Evolutionary conservation across 2,888 invertebrate genomes (phyloP).

Genomic region (Drosophila sordidula): DNA sequence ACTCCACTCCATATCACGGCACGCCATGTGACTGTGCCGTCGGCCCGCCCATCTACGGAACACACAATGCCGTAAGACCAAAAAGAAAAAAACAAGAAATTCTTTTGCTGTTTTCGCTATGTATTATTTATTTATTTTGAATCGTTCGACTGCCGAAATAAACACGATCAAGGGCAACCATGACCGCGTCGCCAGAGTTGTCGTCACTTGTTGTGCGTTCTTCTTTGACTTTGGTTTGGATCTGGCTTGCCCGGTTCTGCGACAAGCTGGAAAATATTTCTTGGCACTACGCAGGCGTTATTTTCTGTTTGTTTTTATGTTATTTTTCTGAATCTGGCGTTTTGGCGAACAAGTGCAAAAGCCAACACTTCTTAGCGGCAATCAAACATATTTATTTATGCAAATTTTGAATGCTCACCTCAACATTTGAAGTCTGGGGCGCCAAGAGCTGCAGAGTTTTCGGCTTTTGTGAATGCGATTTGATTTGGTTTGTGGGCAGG

Average conservation of each 20-base stretch:
- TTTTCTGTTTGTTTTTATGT: neutral
- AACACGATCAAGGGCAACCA: constrained; percentile 75
- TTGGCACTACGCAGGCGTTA: constrained; percentile 39
- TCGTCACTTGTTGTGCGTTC: constrained; percentile 40
- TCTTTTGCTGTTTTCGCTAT: constrained; percentile 58
- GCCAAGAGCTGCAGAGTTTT: constrained; percentile 28
- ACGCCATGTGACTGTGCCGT: constrained; percentile 27
- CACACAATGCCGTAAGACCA: constrained; percentile 61
- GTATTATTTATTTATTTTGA: constrained; percentile 58
- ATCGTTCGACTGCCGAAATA: constrained; percentile 71
- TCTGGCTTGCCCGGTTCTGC: constrained; percentile 38
- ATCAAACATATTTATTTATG: constrained; percentile 71
- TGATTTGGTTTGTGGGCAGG: constrained; percentile 38
- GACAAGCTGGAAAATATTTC: constrained; percentile 70
- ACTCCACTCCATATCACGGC: constrained; percentile 12
- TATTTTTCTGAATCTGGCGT: constrained; percentile 14
- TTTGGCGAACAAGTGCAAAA: constrained; percentile 50
- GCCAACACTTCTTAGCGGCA: constrained; percentile 32
- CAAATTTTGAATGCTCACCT: constrained; percentile 57
- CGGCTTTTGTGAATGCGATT: constrained; percentile 30
- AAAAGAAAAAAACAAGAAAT: constrained; percentile 58
- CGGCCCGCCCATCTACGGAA: constrained; percentile 66
- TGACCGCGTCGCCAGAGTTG: constrained; percentile 24
- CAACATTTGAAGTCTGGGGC: constrained; percentile 55
- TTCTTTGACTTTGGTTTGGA: constrained; percentile 32